A percentile compares a stretch with the other conserved stretches of the same genome.
These are phyloP conservation scores for Amiota minor DNA, from an alignment of 2,888 invertebrate genomes.

Conservation along the genomic window DNA sequence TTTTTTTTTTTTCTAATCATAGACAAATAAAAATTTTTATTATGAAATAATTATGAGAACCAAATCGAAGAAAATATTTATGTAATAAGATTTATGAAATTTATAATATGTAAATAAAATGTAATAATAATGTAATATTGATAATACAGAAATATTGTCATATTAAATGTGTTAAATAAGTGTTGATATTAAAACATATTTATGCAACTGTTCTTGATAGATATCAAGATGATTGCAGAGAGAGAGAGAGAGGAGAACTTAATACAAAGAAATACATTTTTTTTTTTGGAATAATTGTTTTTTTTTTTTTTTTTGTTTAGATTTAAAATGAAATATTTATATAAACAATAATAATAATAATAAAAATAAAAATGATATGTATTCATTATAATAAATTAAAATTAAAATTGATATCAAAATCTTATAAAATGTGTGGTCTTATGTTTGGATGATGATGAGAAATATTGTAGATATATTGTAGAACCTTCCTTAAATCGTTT, in stretches of 20 bases:
- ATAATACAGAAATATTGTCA: not conserved
- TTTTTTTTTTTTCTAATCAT: constrained; percentile 15
- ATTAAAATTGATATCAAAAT: constrained; percentile 25
- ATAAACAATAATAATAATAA: constrained; percentile 7
- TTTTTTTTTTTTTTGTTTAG: constrained; percentile 19
- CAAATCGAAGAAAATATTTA: no score
- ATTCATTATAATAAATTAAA: constrained; percentile 19
- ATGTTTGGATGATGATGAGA: no score
- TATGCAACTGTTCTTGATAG: constrained; percentile 12
- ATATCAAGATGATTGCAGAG: not conserved
- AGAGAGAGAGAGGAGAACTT: not conserved
- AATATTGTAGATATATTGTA: no score
- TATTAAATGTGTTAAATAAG: constrained; percentile 25
- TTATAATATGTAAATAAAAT: constrained; percentile 27
- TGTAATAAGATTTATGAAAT: not conserved
- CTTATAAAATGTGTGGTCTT: no score
- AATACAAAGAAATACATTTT: not conserved
- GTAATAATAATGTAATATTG: not conserved
- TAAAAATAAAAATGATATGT: not conserved
- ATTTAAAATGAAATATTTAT: constrained; percentile 20
- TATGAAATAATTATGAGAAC: no score
- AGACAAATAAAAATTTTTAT: no score
- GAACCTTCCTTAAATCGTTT: no score
- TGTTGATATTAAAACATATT: constrained; percentile 43
- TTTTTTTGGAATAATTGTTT: not conserved